phyloP scores from a whole-genome alignment of 2,113 vertebrate genomes.

The Xenopus tropicalis region UCB_Xtro_10.0 CM004450.2:107436001-107436500 shows the following conservation, averaged over 20 bases:
- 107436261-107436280: slow-evolving; percentile 20
- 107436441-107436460: slow-evolving; percentile 65
- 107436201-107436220: slow-evolving; percentile 10
- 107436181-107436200: slow-evolving; percentile 10
- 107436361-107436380: slow-evolving; percentile 50
- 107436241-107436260: slow-evolving; percentile 14
- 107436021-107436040: no score
- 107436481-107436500: slow-evolving; percentile 49
- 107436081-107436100: neutral
- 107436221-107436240: slow-evolving; percentile 8
- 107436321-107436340: slow-evolving; percentile 31
- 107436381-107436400: slow-evolving; percentile 62
- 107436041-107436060: no score
- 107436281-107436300: neutral
- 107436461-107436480: slow-evolving; percentile 58
- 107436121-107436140: neutral
- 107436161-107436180: slow-evolving; percentile 1
- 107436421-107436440: slow-evolving; percentile 75
- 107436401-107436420: slow-evolving; percentile 67
- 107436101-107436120: neutral
- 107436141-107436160: neutral
- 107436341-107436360: slow-evolving; percentile 45
- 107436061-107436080: no score
- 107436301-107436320: slow-evolving; percentile 21
- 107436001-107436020: no score